Percentiles rank a stretch among this genome's conserved stretches.
These are phyloP conservation scores for Rugalucina vietnamica DNA, from an alignment of 2,888 invertebrate genomes.

Conservation along the genomic window DNA sequence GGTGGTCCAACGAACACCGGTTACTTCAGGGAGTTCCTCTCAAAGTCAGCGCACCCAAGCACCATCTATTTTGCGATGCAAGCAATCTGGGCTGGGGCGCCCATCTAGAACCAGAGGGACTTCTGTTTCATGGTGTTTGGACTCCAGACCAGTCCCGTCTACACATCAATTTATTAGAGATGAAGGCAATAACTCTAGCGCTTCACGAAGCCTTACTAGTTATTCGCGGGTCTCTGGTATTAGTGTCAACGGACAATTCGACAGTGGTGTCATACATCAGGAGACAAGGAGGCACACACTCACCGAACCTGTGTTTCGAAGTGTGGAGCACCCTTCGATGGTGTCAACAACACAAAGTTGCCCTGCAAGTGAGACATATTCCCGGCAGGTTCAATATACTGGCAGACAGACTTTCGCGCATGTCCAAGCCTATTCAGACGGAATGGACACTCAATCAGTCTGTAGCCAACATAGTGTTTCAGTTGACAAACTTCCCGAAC, in stretches of 20 bases:
- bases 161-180: slow-evolving; percentile 30
- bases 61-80: slow-evolving; percentile 17
- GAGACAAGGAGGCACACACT: slow-evolving; percentile 28
- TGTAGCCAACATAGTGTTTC: neutral
- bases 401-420: slow-evolving; percentile 15
- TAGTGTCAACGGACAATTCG: slow-evolving; percentile 24
- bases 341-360: neutral
- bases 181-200: slow-evolving; percentile 24
- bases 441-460: neutral
- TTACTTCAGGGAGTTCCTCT: slow-evolving; percentile 19
- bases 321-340: slow-evolving; percentile 2
- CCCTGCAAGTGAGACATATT: slow-evolving; percentile 22
- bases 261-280: slow-evolving; percentile 26
- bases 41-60: neutral
- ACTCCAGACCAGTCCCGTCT: neutral
- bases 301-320: neutral
- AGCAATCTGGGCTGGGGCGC: slow-evolving; percentile 15
- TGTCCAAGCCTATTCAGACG: neutral
- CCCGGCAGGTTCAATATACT: neutral
- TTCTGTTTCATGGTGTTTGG: neutral
- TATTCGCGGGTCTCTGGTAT: neutral
- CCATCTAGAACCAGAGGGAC: slow-evolving; percentile 1
- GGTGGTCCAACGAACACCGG: neutral
- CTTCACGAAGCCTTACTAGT: neutral
- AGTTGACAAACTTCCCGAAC: neutral